Evolutionary conservation across 2,888 invertebrate genomes (phyloP).

Genomic region (Drosophila diplacantha): DNA sequence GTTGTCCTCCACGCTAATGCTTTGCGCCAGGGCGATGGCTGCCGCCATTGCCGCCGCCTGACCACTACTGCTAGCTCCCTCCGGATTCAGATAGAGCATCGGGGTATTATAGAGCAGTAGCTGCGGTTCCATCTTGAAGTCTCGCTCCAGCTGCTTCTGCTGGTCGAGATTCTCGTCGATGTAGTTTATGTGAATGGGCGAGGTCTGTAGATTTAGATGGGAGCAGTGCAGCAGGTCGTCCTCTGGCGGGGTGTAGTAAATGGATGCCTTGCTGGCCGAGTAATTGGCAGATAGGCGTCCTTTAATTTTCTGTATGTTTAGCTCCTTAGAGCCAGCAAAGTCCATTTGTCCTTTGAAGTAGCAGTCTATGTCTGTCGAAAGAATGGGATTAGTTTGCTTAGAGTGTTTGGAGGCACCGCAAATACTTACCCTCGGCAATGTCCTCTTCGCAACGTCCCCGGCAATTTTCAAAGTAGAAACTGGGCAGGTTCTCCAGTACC

Average conservation of each 20-base stretch:
- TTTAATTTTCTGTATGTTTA: slow-evolving; percentile 71
- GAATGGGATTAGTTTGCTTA: background rate
- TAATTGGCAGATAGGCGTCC: slow-evolving; percentile 71
- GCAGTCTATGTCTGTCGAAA: slow-evolving; percentile 75
- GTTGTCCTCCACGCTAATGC: slow-evolving; percentile 73
- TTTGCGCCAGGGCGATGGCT: slow-evolving; percentile 40
- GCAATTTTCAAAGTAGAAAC: slow-evolving; percentile 94
- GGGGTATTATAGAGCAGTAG: slow-evolving; percentile 58
- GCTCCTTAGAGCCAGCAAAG: slow-evolving; percentile 59
- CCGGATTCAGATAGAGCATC: slow-evolving; percentile 56
- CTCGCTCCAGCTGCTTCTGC: slow-evolving; percentile 63
- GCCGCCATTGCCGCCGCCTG: slow-evolving; percentile 51
- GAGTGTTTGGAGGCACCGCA: background rate
- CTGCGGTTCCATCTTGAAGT: slow-evolving; percentile 64
- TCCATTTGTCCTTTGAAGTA: slow-evolving; percentile 77
- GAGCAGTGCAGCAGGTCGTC: slow-evolving; percentile 65
- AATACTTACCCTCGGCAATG: slow-evolving; percentile 74
- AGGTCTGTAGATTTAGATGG: slow-evolving; percentile 76
- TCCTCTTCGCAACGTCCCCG: slow-evolving; percentile 85
- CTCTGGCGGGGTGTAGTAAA: slow-evolving; percentile 87
- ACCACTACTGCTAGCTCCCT: slow-evolving; percentile 55
- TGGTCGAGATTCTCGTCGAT: slow-evolving; percentile 75
- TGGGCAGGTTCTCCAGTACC: slow-evolving; percentile 93
- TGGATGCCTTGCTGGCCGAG: slow-evolving; percentile 83
- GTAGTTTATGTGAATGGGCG: slow-evolving; percentile 80